Base-by-base conservation (phyloP, 2,888 invertebrate species). In the Meiosimyza platycephala region DNA sequence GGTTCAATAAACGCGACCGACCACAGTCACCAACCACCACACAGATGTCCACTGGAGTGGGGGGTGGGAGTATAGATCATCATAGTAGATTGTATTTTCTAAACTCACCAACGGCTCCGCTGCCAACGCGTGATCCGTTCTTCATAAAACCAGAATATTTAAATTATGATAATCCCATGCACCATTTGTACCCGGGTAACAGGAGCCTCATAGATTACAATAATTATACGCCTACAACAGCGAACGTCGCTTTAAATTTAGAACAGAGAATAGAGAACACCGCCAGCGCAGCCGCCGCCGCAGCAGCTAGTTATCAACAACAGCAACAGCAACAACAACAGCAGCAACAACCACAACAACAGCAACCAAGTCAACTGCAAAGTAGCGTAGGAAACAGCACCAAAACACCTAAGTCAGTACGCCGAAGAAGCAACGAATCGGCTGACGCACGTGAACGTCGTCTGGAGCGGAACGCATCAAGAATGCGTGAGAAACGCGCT, bases 381-480 rank as follows among this genome's bases (percentile, higher is more conserved):
- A 51, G 50, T 22, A 54, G 40, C 54, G 40, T 6, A 40, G 40
- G 40, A 40, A 40, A 40, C 9, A 62, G 6, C 15, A 62, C 18
- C 47, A 70, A 70, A 52, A 22, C 70, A 15, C 47, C 70, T 13
- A 70, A 70, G 18, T 52, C 70, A 40, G 70, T 70, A 50, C 79
- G 86, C 52, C 83, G 86, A 57, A 84, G 87, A 74, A 87, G 86
- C 83, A 87, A 87, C 83, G 87, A 87, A 79, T 86, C 86, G 68
- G 81, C 84, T 6, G 87, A 87, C 77, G 87, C 87, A 47, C 82
- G 87, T 40, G 84, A 84, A 76, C 78, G 87, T 59, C 82, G 87
- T 4, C 78, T 87, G 80, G 85, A 86, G 62, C 78, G 87, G 50
- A 87, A 87, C 85, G 87, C 87, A 66, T 84, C 86, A 73, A 83